Conservation (phyloP, 1,140 invertebrate genomes). For the Stegodyphus dumicola region DNA sequence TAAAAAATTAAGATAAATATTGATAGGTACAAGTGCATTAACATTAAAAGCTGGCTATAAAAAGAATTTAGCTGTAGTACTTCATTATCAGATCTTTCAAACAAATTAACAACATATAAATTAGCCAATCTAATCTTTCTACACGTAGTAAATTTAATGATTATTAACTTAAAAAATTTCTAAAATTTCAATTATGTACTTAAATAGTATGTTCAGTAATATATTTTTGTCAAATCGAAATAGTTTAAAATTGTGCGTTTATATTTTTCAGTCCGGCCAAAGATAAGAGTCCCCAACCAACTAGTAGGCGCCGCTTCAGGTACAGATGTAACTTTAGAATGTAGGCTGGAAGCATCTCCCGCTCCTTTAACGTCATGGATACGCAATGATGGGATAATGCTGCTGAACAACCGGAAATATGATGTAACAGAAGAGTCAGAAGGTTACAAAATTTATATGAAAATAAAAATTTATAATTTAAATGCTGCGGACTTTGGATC, state of each 20-base stretch:
- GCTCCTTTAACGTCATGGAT: constrained; percentile 89
- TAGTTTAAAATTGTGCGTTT: background rate
- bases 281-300: constrained; percentile 85
- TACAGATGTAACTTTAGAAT: constrained; percentile 82
- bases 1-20: too few relatives aligned
- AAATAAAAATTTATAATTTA: constrained; percentile 82
- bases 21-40: too few relatives aligned
- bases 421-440: constrained; percentile 65
- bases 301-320: constrained; percentile 82
- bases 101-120: too few relatives aligned
- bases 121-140: too few relatives aligned
- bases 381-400: constrained; percentile 74
- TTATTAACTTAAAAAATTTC: too few relatives aligned
- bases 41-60: too few relatives aligned
- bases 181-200: too few relatives aligned
- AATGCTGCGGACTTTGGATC: constrained; percentile 83
- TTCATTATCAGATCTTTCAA: too few relatives aligned
- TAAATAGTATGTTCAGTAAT: too few relatives aligned
- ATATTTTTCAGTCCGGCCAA: constrained; percentile 78
- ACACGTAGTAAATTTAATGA: too few relatives aligned
- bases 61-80: too few relatives aligned
- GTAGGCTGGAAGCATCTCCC: constrained; percentile 87
- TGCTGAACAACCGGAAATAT: constrained; percentile 63
- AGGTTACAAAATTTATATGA: constrained; percentile 87
- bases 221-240: too few relatives aligned